These are phyloP conservation scores for Pogonus chalceus DNA, from an alignment of 1,140 invertebrate genomes.

Conservation along the genomic window DNA sequence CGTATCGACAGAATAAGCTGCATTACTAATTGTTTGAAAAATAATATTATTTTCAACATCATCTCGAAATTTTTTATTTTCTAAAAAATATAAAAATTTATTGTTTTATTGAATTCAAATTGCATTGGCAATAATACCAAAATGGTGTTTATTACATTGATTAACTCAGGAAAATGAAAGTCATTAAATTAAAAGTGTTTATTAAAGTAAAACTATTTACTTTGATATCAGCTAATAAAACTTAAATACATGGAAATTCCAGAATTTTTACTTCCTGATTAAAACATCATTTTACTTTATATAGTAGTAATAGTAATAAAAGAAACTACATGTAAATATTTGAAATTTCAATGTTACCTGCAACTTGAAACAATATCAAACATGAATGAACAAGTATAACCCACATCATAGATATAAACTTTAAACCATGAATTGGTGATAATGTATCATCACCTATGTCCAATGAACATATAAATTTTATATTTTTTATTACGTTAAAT, in stretches of 20 bases:
- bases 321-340: not conserved
- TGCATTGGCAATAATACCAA: too few relatives aligned
- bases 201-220: too few relatives aligned
- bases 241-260: too few relatives aligned
- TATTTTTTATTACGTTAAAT: slow-evolving; percentile 23
- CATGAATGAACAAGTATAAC: slow-evolving; percentile 36
- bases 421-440: slow-evolving; percentile 35
- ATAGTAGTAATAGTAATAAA: too few relatives aligned
- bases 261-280: slow-evolving; percentile 6
- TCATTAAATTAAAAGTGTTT: too few relatives aligned
- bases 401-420: slow-evolving; percentile 36
- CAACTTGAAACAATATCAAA: slow-evolving; percentile 30
- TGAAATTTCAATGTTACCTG: slow-evolving; percentile 26
- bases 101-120: too few relatives aligned
- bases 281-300: too few relatives aligned
- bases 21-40: slow-evolving; percentile 36
- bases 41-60: slow-evolving; percentile 32
- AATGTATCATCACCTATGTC: slow-evolving; percentile 33
- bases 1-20: slow-evolving; percentile 35
- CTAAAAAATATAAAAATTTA: too few relatives aligned
- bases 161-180: too few relatives aligned
- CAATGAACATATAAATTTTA: slow-evolving; percentile 21
- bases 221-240: too few relatives aligned
- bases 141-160: too few relatives aligned
- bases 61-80: slow-evolving; percentile 29